Conservation (phyloP, 2,888 invertebrate genomes). For the Oxytorus armatus region DNA sequence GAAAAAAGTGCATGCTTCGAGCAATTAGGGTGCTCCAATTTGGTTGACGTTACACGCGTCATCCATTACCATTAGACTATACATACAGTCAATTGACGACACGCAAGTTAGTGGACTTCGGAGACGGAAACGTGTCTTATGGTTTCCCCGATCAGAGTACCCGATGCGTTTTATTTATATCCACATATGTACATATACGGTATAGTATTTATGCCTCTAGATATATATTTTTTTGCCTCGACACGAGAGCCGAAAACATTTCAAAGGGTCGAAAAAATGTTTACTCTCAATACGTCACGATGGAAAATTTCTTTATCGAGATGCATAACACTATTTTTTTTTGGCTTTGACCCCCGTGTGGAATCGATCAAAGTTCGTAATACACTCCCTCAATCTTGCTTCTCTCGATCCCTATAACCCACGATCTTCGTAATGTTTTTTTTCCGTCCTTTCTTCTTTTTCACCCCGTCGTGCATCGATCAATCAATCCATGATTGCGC, state of each 20-base stretch:
- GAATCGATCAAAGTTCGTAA: conserved; percentile 63
- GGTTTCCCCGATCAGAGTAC: conserved; percentile 38
- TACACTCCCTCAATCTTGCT: conserved; percentile 46
- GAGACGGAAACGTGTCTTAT: conserved; percentile 48
- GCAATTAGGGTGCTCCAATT: conserved; percentile 68
- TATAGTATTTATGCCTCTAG: background rate
- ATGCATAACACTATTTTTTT: conserved; percentile 11
- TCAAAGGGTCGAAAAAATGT: background rate
- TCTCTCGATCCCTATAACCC: conserved; percentile 39
- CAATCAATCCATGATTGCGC: conserved; percentile 70
- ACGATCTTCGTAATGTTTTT: conserved; percentile 30
- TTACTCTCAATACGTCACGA: background rate
- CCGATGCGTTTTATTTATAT: conserved; percentile 43
- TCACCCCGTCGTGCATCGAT: conserved; percentile 66
- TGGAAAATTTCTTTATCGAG: background rate
- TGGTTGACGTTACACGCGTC: conserved; percentile 66
- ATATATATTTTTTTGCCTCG: background rate
- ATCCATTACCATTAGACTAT: conserved; percentile 67
- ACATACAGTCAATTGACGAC: conserved; percentile 58
- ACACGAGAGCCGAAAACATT: background rate
- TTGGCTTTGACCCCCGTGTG: conserved; percentile 6
- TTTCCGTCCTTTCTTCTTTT: conserved; percentile 18
- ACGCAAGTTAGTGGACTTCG: conserved; percentile 60
- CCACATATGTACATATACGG: background rate
- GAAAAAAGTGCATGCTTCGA: conserved; percentile 59